Conservation (phyloP, 2,888 invertebrate species). For the Temnothorax unifasciatus region DNA sequence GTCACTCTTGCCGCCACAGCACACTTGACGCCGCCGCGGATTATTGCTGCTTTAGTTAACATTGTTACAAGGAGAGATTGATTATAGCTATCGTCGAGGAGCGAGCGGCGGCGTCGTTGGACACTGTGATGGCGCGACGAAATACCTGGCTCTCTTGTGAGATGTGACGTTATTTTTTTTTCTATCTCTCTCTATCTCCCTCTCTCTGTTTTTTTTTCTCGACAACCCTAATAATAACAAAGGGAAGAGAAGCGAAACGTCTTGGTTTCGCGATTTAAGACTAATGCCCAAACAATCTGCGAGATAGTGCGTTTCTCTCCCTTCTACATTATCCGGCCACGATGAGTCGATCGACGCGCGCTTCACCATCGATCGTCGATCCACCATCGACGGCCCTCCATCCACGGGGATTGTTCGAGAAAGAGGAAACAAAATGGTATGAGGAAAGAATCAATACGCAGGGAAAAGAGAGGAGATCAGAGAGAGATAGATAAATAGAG, state of each 20-base stretch:
- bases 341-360: slow-evolving; percentile 20
- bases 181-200: not conserved
- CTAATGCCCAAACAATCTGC: slow-evolving; percentile 64
- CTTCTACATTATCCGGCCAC: slow-evolving; percentile 23
- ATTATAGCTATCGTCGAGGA: slow-evolving; percentile 69
- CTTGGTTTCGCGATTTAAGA: slow-evolving; percentile 34
- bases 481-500: slow-evolving; percentile 31
- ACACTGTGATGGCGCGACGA: slow-evolving; percentile 35
- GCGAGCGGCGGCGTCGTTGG: slow-evolving; percentile 45
- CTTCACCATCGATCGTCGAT: not conserved
- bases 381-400: not conserved
- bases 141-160: slow-evolving; percentile 15
- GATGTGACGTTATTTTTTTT: slow-evolving; percentile 21
- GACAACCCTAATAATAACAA: not conserved
- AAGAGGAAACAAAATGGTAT: slow-evolving; percentile 32
- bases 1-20: slow-evolving; percentile 42
- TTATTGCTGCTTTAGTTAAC: slow-evolving; percentile 74
- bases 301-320: slow-evolving; percentile 41
- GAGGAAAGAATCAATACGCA: slow-evolving; percentile 10
- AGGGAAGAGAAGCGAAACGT: slow-evolving; percentile 33
- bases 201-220: not conserved
- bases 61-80: slow-evolving; percentile 60
- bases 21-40: slow-evolving; percentile 53
- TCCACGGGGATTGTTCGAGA: slow-evolving; percentile 8
- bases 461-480: not conserved